These are phyloP conservation scores for Anthopleura xanthogrammica DNA, from an alignment of 92 coral and sea anemone species.

Conservation along the genomic window DNA sequence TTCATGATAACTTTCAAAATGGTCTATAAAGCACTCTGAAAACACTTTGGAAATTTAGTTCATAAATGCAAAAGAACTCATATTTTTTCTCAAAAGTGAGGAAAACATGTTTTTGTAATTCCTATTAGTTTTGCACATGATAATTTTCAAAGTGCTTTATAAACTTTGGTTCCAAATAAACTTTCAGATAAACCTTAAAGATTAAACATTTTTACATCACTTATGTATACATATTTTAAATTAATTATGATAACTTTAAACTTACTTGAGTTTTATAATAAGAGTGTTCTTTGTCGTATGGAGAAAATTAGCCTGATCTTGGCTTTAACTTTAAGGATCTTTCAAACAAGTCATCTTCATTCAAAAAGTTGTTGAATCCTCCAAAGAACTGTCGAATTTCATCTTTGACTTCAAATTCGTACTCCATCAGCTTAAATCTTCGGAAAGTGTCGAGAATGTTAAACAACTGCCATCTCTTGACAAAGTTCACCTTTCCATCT, in stretches of 20 bases:
- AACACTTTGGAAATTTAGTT: neutral
- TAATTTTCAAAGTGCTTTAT: neutral
- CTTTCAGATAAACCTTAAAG: neutral
- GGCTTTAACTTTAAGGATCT: constrained; percentile 87
- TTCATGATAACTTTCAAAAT: neutral
- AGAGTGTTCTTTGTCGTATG: neutral
- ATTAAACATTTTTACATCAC: constrained; percentile 1
- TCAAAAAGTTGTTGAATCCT: constrained; percentile 85
- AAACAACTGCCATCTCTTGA: constrained; percentile 96
- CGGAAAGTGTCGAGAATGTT: constrained; percentile 91
- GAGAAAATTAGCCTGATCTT: constrained; percentile 50
- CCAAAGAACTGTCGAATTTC: constrained; percentile 76
- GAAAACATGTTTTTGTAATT: neutral
- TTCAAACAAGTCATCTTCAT: constrained; percentile 92
- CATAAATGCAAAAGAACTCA: neutral
- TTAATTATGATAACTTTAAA: neutral
- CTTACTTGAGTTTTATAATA: neutral
- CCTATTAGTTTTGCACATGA: neutral
- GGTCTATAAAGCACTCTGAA: neutral
- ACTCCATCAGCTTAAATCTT: constrained; percentile 77
- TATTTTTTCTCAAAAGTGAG: neutral
- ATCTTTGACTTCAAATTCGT: constrained; percentile 91
- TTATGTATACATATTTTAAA: neutral
- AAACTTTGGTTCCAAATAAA: neutral
- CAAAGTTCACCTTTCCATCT: constrained; percentile 99